Evolutionary conservation across 2,797 vertebrate genomes (phyloP).

Genomic region (Notoglanidium macrostoma): DNA sequence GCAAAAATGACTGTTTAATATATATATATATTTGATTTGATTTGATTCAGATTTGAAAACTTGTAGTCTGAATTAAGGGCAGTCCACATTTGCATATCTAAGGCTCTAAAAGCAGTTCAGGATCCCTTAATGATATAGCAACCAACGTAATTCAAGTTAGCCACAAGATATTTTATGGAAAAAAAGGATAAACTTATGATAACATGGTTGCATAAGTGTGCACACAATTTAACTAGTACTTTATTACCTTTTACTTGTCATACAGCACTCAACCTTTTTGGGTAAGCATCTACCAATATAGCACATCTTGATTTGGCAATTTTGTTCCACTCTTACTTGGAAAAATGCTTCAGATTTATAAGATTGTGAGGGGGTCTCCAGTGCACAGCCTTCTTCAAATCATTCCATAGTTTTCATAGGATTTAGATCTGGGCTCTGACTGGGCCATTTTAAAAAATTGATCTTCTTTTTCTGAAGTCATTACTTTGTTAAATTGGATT

Average conservation of each 20-base stretch:
- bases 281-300: neutral
- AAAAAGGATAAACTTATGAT: neutral
- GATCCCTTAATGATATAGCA: neutral
- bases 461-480: neutral
- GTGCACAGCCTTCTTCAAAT: neutral
- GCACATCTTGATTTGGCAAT: neutral
- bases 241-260: neutral
- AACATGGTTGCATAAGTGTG: neutral
- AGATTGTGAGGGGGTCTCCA: neutral
- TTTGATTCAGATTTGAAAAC: no score
- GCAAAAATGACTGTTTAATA: neutral
- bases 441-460: neutral
- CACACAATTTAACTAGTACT: neutral
- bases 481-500: neutral
- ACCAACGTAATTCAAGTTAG: neutral
- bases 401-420: neutral
- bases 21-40: no score
- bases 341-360: neutral
- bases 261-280: neutral
- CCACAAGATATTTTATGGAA: neutral
- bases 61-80: neutral
- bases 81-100: neutral
- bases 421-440: neutral
- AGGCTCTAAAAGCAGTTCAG: neutral
- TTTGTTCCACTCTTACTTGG: neutral